Evolutionary conservation across 2,113 vertebrate species (phyloP), one percentile per base, ranked within the genome.

Genomic region (Pavo muticus): DNA sequence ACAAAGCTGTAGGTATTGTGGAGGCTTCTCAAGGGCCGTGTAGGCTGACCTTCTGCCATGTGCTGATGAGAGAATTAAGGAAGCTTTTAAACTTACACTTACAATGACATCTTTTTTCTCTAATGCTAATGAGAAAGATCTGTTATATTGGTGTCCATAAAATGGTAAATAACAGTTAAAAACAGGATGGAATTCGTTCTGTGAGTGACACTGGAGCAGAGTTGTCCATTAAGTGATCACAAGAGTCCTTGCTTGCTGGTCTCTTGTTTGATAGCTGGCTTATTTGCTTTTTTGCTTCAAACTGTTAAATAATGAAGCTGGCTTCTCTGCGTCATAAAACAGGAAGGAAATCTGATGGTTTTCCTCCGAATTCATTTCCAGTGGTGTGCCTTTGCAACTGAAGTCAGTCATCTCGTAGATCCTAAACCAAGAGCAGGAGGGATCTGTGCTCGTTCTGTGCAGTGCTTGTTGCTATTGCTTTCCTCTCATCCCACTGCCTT

Each of bases 331-430:
- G 0, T 75, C 17, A 1, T 25, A 20, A 50, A 61, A 59, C 5
- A 8, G 14, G 4, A 52, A 39, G 15, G 18, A 10, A 7, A 14
- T 29, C 0, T 2, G 3, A 30, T 74, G 14, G 5, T 19, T 67
- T 68, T 50, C 40, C 32, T 71, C 10, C 25, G 21, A 0, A 0
- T 68, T 32, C 37, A n/a, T 54, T 29, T 45, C 8, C 19, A 29
- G 40, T 4, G n/a, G 18, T 3, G 2, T 30, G 40, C 56, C 5
- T 82, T 50, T 69, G 42, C 56, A 48, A 0, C 13, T 1, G 56
- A 48, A 61, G 15, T 73, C 84, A 40, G 2, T 54, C 42, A 0
- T 25, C 40, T 21, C 0, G 0, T 2, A 15, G 57, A 16, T 18
- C 39, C 9, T 52, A 10, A 40, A 74, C 24, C 11, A 1, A 0